Base-by-base conservation (phyloP, 2,888 invertebrate species). In the Lasioglossum figueresi region DNA sequence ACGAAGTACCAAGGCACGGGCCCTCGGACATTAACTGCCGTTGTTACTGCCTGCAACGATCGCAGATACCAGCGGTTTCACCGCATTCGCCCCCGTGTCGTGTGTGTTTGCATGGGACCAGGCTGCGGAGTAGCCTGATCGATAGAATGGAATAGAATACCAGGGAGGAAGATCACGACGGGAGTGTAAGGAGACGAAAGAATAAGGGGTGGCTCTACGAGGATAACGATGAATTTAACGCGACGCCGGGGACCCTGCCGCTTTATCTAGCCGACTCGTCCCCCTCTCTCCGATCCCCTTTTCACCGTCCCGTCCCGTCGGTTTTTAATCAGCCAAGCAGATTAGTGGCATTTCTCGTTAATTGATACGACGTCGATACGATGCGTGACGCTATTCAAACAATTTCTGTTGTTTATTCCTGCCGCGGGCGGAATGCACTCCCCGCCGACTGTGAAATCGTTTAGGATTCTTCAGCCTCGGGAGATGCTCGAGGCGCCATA, bases 11-110 rank as follows among this genome's bases (percentile, higher is more conserved):
- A 86, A 88, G 90, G 92, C 92, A 92, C 92, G 92, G 93, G 91
- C 91, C 92, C 92, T 92, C 93, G 93, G 93, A 94, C 94, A 93
- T 94, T 94, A 94, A 94, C 93, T 93, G 94, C 92, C 93, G 94
- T 94, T 94, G 94, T 94, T 94, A 94, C 92, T 91, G 93, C 90
- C 92, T 93, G 92, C 93, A 93, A 93, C 91, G 94, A 94, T 93
- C 93, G 92, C 89, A 93, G 94, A 94, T 94, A 94, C 92, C 91
- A 89, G 88, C 92, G 91, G 92, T 93, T 93, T 94, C 91, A 90
- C 92, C 92, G 93, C 92, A 93, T 93, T 93, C 91, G 87, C 90
- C 88, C 88, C 86, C 87, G 89, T 91, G 90, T 91, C 90, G 88
- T 87, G 88, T 90, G 91, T 92, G 92, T 92, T 92, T 93, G 92